These are phyloP conservation scores for Nasua narica DNA, from an alignment of 2,797 vertebrate species.

Conservation along the genomic window DNA sequence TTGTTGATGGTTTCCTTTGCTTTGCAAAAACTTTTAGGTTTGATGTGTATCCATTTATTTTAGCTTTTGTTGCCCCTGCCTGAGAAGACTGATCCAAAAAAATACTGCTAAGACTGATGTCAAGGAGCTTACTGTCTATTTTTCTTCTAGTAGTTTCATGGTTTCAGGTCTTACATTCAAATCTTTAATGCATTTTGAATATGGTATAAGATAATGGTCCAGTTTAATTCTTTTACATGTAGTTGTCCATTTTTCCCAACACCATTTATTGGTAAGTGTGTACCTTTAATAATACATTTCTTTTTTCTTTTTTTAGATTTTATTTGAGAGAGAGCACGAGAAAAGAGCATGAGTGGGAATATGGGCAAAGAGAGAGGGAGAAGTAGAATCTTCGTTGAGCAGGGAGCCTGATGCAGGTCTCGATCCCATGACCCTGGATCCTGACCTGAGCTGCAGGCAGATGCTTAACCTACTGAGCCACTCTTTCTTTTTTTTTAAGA, in stretches of 20 bases:
- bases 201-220: neutral
- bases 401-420: neutral
- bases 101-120: neutral
- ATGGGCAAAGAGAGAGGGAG: neutral
- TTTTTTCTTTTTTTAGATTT: neutral
- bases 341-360: no score
- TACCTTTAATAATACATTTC: neutral
- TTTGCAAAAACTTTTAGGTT: neutral
- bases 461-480: neutral
- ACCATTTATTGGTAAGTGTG: neutral
- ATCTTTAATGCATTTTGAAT: neutral
- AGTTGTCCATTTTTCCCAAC: neutral
- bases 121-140: neutral
- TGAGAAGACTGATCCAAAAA: neutral
- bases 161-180: neutral
- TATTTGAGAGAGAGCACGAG: neutral
- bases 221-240: neutral
- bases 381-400: neutral
- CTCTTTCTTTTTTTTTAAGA: neutral
- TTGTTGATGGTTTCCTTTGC: neutral
- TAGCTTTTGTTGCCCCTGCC: neutral
- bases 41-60: neutral
- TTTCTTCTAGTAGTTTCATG: neutral
- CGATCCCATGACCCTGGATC: neutral
- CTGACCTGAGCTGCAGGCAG: neutral